Conservation (phyloP, 1,140 invertebrate species). For the Penaeus vannamei region DNA sequence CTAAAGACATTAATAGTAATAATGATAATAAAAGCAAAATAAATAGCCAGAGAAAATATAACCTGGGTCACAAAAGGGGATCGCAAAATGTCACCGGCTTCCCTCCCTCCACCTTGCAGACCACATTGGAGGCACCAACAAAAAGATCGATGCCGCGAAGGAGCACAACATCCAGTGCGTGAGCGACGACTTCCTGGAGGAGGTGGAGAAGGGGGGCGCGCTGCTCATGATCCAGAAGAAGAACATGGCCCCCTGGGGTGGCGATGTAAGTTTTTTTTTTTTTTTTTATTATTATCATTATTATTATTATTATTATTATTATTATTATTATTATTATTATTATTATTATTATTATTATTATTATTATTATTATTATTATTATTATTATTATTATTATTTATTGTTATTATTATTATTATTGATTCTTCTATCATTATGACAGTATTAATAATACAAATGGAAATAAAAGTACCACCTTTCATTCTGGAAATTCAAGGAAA, state of each 20-base stretch:
- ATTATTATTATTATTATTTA: neutral
- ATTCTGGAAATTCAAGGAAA: no score
- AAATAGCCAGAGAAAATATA: no score
- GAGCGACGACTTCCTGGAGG: constrained; percentile 81
- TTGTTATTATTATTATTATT: neutral
- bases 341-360: no score
- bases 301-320: neutral
- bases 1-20: no score
- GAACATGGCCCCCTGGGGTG: constrained; percentile 86
- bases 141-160: constrained; percentile 80
- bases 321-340: no score
- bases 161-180: constrained; percentile 72
- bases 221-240: constrained; percentile 78
- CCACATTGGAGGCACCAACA: constrained; percentile 48
- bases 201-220: constrained; percentile 71
- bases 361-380: constrained; percentile 71
- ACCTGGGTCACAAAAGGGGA: no score
- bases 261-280: constrained; percentile 76
- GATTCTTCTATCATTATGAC: no score
- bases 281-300: neutral
- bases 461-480: no score
- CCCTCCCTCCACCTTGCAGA: constrained; percentile 33
- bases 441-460: no score
- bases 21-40: no score
- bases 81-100: no score